Percentiles rank a stretch among this genome's conserved stretches.
Evolutionary conservation across 2,113 vertebrate species (phyloP).

Genomic region (Sceloporus undulatus): DNA sequence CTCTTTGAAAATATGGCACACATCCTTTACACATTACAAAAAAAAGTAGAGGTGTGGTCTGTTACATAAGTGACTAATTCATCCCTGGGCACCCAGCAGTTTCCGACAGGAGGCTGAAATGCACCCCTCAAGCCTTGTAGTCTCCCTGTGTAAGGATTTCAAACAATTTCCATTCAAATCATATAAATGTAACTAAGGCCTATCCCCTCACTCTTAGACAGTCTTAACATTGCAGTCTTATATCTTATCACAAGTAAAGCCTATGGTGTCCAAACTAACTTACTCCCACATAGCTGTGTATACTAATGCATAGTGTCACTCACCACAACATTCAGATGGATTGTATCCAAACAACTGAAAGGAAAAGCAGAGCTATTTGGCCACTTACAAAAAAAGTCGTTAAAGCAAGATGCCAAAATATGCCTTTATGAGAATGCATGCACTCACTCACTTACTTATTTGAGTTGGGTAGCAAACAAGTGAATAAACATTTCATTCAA

Average conservation of each 20-base stretch:
- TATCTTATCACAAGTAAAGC: too few relatives aligned
- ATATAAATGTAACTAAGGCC: not conserved
- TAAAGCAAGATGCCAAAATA: constrained; percentile 39
- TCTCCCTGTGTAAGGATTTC: not conserved
- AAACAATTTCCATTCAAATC: not conserved
- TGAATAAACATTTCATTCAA: constrained; percentile 73
- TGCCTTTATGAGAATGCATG: not conserved
- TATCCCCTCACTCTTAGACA: not conserved
- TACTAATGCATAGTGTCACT: not conserved
- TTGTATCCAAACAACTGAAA: constrained; percentile 27
- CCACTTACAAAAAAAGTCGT: constrained; percentile 29
- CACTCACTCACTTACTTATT: constrained; percentile 6
- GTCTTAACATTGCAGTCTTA: not conserved
- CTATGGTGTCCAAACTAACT: too few relatives aligned
- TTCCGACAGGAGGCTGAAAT: too few relatives aligned
- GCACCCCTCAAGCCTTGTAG: too few relatives aligned
- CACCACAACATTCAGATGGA: not conserved
- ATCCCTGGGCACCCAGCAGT: too few relatives aligned
- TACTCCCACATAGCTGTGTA: not conserved
- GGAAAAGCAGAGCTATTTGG: constrained; percentile 31
- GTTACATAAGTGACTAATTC: too few relatives aligned
- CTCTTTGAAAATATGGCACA: too few relatives aligned
- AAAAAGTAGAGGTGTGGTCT: too few relatives aligned
- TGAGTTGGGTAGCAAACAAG: constrained; percentile 60
- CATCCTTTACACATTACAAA: too few relatives aligned